phyloP scores from a whole-genome alignment of 2,888 invertebrate genomes.

The Nematopogon swammerdamellus region DNA sequence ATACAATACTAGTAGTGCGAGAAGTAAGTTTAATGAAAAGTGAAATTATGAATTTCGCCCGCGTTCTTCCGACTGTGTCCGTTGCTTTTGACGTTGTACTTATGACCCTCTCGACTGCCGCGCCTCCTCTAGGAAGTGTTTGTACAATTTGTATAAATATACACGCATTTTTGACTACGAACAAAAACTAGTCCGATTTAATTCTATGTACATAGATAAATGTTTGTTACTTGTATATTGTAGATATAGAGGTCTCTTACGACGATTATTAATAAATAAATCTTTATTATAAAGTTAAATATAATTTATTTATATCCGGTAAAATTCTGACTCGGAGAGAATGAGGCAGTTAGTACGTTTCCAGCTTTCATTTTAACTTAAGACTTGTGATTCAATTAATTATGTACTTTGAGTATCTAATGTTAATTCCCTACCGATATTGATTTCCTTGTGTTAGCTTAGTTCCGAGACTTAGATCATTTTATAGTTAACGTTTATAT shows the following conservation, averaged over 20 bases:
- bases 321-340: slow-evolving; percentile 39
- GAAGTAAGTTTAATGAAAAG: slow-evolving; percentile 23
- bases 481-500: slow-evolving; percentile 49
- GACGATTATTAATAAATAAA: slow-evolving; percentile 39
- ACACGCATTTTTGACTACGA: slow-evolving; percentile 38
- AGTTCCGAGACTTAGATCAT: slow-evolving; percentile 13
- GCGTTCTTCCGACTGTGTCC: slow-evolving; percentile 25
- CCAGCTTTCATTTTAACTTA: slow-evolving; percentile 10
- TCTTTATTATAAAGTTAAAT: slow-evolving; percentile 38
- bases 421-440: neutral
- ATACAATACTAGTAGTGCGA: slow-evolving; percentile 23
- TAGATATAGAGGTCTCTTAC: slow-evolving; percentile 54
- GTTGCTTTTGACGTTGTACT: neutral
- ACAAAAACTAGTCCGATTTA: slow-evolving; percentile 52
- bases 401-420: slow-evolving; percentile 6
- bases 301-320: slow-evolving; percentile 41
- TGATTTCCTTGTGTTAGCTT: neutral
- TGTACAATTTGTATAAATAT: slow-evolving; percentile 44
- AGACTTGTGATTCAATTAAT: slow-evolving; percentile 25
- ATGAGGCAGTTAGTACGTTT: slow-evolving; percentile 19
- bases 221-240: slow-evolving; percentile 57
- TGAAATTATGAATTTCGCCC: slow-evolving; percentile 50
- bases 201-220: slow-evolving; percentile 53
- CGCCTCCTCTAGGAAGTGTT: slow-evolving; percentile 6
- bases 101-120: neutral